Conservation (phyloP, 2,797 vertebrate species). For the Cynodonichthys magdalenae region DNA sequence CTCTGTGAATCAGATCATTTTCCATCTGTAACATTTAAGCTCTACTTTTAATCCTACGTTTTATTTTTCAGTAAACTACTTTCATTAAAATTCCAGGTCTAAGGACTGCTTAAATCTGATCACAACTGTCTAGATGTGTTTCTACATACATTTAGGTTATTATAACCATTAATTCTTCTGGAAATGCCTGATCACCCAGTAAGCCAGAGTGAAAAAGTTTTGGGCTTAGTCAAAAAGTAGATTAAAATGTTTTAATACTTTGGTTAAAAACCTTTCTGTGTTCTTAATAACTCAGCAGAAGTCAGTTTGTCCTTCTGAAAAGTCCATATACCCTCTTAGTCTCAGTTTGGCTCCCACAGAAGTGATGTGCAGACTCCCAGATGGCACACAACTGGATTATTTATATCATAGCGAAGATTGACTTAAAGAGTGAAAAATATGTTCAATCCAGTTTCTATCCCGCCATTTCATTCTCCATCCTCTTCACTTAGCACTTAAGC, state of each 20-base stretch:
- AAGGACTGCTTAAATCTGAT: conserved; percentile 46
- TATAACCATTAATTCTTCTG: conserved; percentile 21
- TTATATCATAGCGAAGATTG: conserved; percentile 40
- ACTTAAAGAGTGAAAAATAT: conserved; percentile 22
- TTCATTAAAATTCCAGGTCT: conserved; percentile 45
- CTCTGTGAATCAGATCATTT: background rate
- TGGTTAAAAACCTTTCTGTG: conserved; percentile 26
- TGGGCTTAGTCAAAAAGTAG: conserved; percentile 48
- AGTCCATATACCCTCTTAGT: conserved; percentile 34
- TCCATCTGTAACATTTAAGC: background rate
- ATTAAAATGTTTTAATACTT: conserved; percentile 53
- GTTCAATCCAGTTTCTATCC: conserved; percentile 19
- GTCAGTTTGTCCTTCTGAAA: conserved; percentile 40
- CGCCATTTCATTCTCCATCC: conserved; percentile 41
- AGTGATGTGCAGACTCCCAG: conserved; percentile 39
- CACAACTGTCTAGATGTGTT: conserved; percentile 40
- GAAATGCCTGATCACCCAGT: conserved; percentile 30
- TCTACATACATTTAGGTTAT: conserved; percentile 48
- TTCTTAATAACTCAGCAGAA: conserved; percentile 35
- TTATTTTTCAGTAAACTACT: conserved; percentile 45
- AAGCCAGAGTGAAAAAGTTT: conserved; percentile 34
- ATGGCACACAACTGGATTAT: conserved; percentile 53
- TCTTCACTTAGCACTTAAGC: conserved; percentile 41
- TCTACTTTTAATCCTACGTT: conserved; percentile 28
- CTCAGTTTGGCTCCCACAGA: conserved; percentile 26